phyloP scores from a whole-genome alignment of 2,797 vertebrate species.

The Sphenodon punctatus region DNA sequence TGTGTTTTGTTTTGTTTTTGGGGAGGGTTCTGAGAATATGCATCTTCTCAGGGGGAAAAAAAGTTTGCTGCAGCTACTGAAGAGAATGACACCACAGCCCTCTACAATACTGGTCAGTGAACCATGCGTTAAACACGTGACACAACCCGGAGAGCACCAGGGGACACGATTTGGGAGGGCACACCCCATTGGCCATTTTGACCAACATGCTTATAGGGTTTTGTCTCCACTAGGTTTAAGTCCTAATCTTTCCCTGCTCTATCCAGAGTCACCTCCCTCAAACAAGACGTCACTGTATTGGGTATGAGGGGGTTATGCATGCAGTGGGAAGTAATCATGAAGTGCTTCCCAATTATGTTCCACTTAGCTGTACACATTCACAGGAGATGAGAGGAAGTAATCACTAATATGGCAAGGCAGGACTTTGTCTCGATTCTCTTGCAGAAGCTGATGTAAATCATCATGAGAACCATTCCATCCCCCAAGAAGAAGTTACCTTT shows the following conservation, averaged over 20 bases:
- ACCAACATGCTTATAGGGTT: too few species aligned
- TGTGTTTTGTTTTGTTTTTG: too few species aligned
- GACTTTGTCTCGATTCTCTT: not conserved
- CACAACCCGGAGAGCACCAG: too few species aligned
- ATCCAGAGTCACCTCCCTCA: not conserved
- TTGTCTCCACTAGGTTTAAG: too few species aligned
- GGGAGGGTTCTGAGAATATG: too few species aligned
- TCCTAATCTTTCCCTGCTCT: too few species aligned
- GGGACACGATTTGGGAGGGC: too few species aligned
- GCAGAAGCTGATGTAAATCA: not conserved
- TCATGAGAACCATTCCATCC: not conserved
- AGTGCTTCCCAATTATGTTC: not conserved
- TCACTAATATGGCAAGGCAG: not conserved
- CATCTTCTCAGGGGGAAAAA: too few species aligned
- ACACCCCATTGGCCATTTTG: not conserved
- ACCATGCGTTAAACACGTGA: too few species aligned
- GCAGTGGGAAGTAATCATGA: not conserved
- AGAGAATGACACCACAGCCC: not conserved
- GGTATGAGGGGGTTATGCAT: not conserved
- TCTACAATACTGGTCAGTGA: too few species aligned
- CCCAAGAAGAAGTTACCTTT: accelerated
- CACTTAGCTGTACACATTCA: not conserved
- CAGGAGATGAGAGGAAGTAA: not conserved
- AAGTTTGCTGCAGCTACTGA: not conserved
- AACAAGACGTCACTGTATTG: not conserved